Percentiles rank a stretch among this genome's conserved stretches.
Evolutionary conservation across 2,888 invertebrate species (phyloP).

Genomic region (Cephus rjabovi): DNA sequence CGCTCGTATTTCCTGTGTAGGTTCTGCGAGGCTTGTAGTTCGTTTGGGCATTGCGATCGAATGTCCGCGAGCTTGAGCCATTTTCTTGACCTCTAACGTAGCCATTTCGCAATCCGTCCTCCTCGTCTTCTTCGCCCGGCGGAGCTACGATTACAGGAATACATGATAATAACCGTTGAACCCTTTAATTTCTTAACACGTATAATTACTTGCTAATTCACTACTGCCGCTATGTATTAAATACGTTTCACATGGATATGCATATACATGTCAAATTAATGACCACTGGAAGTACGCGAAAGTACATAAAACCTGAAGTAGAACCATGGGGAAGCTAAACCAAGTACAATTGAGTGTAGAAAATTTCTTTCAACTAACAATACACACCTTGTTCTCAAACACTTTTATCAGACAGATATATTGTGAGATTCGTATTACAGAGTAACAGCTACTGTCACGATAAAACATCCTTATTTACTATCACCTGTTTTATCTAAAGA

Average conservation of each 20-base stretch:
- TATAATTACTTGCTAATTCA: not conserved
- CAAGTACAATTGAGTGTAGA: not conserved
- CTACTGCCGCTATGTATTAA: not conserved
- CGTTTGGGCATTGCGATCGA: constrained; percentile 37
- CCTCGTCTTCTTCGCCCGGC: constrained; percentile 62
- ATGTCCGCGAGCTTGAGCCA: constrained; percentile 32
- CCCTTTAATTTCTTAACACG: not conserved
- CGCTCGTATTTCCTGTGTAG: constrained; percentile 45
- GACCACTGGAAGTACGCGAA: not conserved
- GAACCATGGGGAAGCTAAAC: not conserved
- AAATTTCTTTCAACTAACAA: not conserved
- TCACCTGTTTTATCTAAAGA: not conserved
- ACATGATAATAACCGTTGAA: not conserved
- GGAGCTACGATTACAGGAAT: constrained; percentile 46
- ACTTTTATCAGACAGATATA: not conserved
- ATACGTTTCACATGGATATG: not conserved
- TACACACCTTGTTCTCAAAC: not conserved
- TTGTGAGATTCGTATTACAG: not conserved
- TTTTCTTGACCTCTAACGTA: constrained; percentile 51
- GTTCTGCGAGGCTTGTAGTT: constrained; percentile 43
- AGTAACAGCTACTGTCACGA: not conserved
- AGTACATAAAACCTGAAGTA: not conserved
- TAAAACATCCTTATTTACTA: not conserved
- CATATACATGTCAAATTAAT: not conserved
- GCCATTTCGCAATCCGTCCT: constrained; percentile 53